Evolutionary conservation across 2,888 invertebrate species (phyloP).

Genomic region (Lasioglossum figueresi): DNA sequence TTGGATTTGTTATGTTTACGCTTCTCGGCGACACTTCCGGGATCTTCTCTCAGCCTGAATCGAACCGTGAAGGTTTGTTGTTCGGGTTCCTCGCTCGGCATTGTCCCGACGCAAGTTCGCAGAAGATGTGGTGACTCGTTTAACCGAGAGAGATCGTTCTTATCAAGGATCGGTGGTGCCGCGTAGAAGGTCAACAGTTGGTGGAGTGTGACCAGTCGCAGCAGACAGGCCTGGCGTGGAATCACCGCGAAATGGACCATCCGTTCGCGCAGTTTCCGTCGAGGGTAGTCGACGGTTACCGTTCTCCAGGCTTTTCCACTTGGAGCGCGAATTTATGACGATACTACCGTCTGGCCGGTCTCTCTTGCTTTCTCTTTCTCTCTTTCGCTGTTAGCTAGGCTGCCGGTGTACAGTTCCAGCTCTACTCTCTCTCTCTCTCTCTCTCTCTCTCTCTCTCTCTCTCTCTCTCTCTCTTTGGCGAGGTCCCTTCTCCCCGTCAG

Average conservation of each 20-base stretch:
- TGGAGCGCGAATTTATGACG: constrained; percentile 70
- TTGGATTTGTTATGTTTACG: too few relatives aligned
- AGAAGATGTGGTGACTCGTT: background rate
- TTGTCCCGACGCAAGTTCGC: background rate
- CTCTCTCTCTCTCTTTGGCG: constrained; percentile 19
- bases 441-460: constrained; percentile 19
- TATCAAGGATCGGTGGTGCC: background rate
- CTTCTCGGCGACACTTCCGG: background rate
- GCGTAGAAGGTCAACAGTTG: background rate
- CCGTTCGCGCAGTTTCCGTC: constrained; percentile 30
- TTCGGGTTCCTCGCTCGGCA: background rate
- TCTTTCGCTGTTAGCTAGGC: constrained; percentile 8
- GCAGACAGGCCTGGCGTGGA: constrained; percentile 9
- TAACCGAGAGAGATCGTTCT: background rate
- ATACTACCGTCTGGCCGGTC: constrained; percentile 55
- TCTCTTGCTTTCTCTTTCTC: background rate
- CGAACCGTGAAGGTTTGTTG: background rate
- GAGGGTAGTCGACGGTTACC: constrained; percentile 20
- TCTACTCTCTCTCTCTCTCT: constrained; percentile 20
- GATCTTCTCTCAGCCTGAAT: background rate
- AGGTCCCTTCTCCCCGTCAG: background rate
- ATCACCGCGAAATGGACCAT: constrained; percentile 34
- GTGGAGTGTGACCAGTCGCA: background rate
- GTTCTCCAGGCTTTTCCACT: constrained; percentile 68
- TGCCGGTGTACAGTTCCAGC: background rate